A percentile compares a stretch with the other conserved stretches of the same genome.
These are phyloP conservation scores for Hyposmocoma kahamanoa DNA, from an alignment of 1,140 invertebrate genomes.

Conservation along the genomic window DNA sequence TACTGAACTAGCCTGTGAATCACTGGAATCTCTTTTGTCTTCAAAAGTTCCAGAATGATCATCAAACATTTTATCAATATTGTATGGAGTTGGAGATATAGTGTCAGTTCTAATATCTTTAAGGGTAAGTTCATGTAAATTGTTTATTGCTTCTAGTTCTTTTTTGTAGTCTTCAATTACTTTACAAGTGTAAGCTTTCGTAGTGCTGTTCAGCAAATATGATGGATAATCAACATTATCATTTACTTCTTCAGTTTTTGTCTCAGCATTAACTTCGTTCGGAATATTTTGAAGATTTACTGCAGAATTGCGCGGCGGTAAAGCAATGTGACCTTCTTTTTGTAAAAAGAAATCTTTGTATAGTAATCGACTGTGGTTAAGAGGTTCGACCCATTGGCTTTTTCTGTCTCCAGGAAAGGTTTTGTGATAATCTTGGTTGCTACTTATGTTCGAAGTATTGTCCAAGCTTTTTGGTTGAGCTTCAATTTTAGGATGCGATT, in stretches of 20 bases:
- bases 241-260: conserved; percentile 22
- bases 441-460: conserved; percentile 27
- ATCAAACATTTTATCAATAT: conserved; percentile 62
- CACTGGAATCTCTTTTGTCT: conserved; percentile 27
- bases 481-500: conserved; percentile 27
- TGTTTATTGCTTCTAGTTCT: conserved; percentile 69
- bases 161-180: conserved; percentile 72
- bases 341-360: conserved; percentile 65
- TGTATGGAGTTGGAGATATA: conserved; percentile 50
- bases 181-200: conserved; percentile 68
- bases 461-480: conserved; percentile 52
- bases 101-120: conserved; percentile 66
- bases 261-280: not conserved
- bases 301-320: conserved; percentile 52
- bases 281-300: conserved; percentile 20
- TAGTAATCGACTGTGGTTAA: conserved; percentile 57
- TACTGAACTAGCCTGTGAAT: conserved; percentile 25
- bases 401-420: conserved; percentile 30
- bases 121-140: conserved; percentile 61
- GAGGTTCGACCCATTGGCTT: conserved; percentile 32
- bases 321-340: conserved; percentile 48
- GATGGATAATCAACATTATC: conserved; percentile 54
- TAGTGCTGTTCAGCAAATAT: conserved; percentile 61
- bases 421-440: conserved; percentile 34
- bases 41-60: conserved; percentile 30